A percentile compares a stretch with the other conserved stretches of the same genome.
Evolutionary conservation across 1,140 invertebrate species (phyloP).

Genomic region (Neodiprion fabricii): DNA sequence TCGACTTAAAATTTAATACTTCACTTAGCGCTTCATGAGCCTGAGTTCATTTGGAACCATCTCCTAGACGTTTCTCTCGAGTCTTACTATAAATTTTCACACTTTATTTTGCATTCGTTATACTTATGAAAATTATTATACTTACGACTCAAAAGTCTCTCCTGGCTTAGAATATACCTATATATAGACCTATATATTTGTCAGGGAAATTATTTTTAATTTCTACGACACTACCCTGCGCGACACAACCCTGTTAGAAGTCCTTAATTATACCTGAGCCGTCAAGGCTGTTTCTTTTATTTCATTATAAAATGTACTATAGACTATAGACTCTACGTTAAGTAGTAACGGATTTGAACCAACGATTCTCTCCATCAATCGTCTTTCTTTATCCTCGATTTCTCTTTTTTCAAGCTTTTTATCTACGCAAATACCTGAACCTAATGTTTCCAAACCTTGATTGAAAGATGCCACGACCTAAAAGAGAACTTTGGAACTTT

Average conservation of each 20-base stretch:
- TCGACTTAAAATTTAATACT: neutral
- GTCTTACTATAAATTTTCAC: neutral
- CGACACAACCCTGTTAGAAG: conserved; percentile 44
- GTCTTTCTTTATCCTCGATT: neutral
- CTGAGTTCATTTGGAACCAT: neutral
- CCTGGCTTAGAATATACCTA: neutral
- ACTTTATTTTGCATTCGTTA: no score
- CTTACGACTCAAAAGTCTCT: neutral
- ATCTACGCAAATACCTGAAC: neutral
- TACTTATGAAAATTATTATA: neutral
- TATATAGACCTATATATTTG: conserved; percentile 36
- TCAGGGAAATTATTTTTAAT: conserved; percentile 51
- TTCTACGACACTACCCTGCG: conserved; percentile 35
- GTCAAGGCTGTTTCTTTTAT: conserved; percentile 32
- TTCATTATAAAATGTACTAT: conserved; percentile 14
- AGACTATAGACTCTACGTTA: neutral
- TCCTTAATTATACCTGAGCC: conserved; percentile 50
- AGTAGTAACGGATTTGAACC: conserved; percentile 3
- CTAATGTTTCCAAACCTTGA: no score
- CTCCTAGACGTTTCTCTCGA: neutral
- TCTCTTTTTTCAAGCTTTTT: neutral
- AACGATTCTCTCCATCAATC: neutral
- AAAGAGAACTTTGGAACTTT: no score
- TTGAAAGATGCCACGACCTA: no score
- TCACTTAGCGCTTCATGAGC: neutral